phyloP scores from a whole-genome alignment of 2,888 invertebrate species.

The Agrotis exclamationis region DNA sequence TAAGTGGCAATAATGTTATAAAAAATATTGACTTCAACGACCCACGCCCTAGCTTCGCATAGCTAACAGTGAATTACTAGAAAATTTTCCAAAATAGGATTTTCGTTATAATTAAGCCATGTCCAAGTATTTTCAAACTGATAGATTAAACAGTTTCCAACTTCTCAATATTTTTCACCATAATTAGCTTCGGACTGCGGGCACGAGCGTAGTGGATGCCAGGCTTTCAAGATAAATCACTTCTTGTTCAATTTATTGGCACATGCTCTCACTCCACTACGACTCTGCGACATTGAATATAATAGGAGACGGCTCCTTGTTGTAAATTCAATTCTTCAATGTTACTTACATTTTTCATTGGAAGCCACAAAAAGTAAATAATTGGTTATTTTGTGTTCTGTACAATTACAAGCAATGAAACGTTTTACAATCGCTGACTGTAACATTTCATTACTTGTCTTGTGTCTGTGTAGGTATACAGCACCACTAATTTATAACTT shows the following conservation, averaged over 20 bases:
- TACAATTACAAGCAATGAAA: too few species aligned
- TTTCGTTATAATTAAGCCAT: too few species aligned
- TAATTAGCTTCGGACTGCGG: constrained; percentile 3
- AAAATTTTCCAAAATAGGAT: too few species aligned
- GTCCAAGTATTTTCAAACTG: too few species aligned
- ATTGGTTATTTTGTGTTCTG: neutral
- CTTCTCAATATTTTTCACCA: constrained; percentile 27
- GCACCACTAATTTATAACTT: too few species aligned
- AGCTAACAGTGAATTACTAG: too few species aligned
- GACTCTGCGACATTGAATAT: constrained; percentile 59
- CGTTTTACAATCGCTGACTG: too few species aligned
- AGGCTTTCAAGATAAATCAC: constrained; percentile 66
- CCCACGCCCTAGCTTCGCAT: too few species aligned
- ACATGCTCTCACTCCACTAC: constrained; percentile 60
- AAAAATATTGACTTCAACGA: too few species aligned
- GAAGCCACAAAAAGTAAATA: neutral
- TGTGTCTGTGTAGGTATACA: too few species aligned
- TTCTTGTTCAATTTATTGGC: constrained; percentile 67
- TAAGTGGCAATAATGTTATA: too few species aligned
- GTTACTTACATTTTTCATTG: neutral
- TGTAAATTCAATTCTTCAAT: constrained; percentile 16
- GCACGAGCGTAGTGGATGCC: constrained; percentile 56
- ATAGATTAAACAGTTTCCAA: neutral
- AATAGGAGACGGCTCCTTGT: constrained; percentile 16
- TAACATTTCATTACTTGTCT: too few species aligned